These are phyloP conservation scores for Microdon myrmicae DNA, from an alignment of 2,888 invertebrate species.

Conservation along the genomic window DNA sequence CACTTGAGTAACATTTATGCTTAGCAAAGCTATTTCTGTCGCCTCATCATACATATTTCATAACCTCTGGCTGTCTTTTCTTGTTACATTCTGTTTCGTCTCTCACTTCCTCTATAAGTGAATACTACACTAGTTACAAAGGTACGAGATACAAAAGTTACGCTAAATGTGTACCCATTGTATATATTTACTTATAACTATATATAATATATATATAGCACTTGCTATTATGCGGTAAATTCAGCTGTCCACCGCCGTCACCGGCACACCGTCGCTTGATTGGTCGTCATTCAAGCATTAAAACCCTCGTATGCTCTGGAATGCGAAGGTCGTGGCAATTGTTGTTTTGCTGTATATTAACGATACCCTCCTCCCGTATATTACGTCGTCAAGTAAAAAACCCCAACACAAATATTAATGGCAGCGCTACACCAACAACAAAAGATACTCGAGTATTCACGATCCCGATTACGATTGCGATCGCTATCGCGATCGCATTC, in stretches of 20 bases:
- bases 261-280: constrained; percentile 18
- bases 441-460: constrained; percentile 22
- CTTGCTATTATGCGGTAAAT: constrained; percentile 45
- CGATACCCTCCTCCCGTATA: constrained; percentile 32
- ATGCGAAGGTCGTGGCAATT: constrained; percentile 50
- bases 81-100: constrained; percentile 5
- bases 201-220: constrained; percentile 19
- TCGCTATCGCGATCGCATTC: too few relatives aligned
- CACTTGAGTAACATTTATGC: constrained; percentile 38
- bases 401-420: constrained; percentile 25
- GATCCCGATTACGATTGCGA: constrained; percentile 34
- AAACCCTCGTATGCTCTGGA: constrained; percentile 53
- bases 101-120: background rate
- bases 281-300: constrained; percentile 36
- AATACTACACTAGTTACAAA: constrained; percentile 12
- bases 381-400: constrained; percentile 30
- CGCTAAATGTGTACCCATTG: constrained; percentile 8
- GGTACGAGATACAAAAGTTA: constrained; percentile 6
- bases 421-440: constrained; percentile 15
- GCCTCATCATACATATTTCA: constrained; percentile 35
- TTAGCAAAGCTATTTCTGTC: constrained; percentile 42
- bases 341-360: constrained; percentile 43
- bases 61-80: constrained; percentile 29
- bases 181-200: constrained; percentile 4
- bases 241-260: constrained; percentile 31